A percentile compares a stretch with the other conserved stretches of the same genome.
These are phyloP conservation scores for Drosophila elegans DNA, from an alignment of 1,140 invertebrate species.

Conservation along the genomic window DNA sequence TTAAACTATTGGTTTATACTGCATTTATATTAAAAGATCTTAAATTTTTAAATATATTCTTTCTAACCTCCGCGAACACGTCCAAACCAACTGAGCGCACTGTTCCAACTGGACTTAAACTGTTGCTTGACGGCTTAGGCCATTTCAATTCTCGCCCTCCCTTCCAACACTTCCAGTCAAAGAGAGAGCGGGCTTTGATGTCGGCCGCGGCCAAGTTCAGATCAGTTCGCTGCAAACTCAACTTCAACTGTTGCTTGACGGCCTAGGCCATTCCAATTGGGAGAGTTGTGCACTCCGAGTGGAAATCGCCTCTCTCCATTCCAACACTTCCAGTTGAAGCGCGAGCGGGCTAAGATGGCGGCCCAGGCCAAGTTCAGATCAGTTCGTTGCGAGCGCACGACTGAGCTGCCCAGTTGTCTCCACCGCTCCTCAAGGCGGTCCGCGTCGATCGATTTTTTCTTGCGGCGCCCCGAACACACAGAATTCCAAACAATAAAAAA, in stretches of 20 bases:
- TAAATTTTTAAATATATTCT: neutral
- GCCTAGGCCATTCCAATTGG: constrained; percentile 45
- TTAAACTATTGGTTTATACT: too few species aligned
- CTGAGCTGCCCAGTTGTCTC: constrained; percentile 71
- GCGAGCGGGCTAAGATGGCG: constrained; percentile 78
- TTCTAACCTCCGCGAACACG: constrained; percentile 60
- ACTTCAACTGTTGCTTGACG: constrained; percentile 49
- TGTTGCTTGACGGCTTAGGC: constrained; percentile 8
- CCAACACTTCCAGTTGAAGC: constrained; percentile 37
- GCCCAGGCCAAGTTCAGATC: constrained; percentile 84
- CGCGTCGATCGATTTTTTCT: constrained; percentile 32
- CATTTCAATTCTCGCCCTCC: neutral
- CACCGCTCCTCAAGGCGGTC: constrained; percentile 21
- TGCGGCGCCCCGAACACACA: constrained; percentile 46
- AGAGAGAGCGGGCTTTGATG: too few species aligned
- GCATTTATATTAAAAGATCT: neutral
- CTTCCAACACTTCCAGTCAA: too few species aligned
- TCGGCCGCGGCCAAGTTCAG: too few species aligned
- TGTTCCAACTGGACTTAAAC: constrained; percentile 76
- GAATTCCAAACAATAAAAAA: constrained; percentile 32
- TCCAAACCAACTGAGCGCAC: constrained; percentile 62
- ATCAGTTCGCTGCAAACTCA: constrained; percentile 50
- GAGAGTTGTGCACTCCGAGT: constrained; percentile 10
- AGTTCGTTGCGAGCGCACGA: constrained; percentile 60
- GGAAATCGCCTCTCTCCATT: constrained; percentile 40